A percentile compares a stretch with the other conserved stretches of the same genome.
These are phyloP conservation scores for Epinotia bilunana DNA, from an alignment of 2,888 invertebrate genomes.

Conservation along the genomic window DNA sequence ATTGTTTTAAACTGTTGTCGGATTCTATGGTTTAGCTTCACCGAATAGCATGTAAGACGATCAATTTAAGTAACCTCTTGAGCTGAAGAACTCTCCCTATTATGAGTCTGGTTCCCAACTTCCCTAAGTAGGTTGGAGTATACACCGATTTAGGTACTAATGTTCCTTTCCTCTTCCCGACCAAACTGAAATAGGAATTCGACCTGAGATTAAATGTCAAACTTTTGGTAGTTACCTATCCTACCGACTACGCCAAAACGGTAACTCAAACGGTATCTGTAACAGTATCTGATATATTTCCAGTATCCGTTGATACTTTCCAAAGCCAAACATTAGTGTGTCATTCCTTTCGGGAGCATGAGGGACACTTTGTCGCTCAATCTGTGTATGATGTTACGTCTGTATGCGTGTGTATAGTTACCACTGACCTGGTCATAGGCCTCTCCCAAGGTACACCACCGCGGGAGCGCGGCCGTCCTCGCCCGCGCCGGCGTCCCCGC, in stretches of 20 bases:
- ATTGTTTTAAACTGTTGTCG: neutral
- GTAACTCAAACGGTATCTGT: neutral
- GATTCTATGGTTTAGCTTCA: neutral
- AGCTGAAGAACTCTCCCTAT: neutral
- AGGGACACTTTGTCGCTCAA: neutral
- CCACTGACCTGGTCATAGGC: constrained; percentile 43
- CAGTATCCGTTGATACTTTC: neutral
- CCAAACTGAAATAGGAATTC: neutral
- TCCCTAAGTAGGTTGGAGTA: neutral
- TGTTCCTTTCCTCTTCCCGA: constrained; percentile 15
- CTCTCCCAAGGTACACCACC: constrained; percentile 46
- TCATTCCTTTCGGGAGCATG: constrained; percentile 11
- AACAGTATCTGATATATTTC: neutral
- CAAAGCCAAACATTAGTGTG: neutral
- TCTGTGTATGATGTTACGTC: neutral
- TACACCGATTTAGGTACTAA: neutral
- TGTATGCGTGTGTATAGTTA: constrained; percentile 19
- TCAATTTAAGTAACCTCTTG: constrained; percentile 5
- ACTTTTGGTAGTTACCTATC: neutral
- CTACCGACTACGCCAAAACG: neutral
- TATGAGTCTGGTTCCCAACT: neutral
- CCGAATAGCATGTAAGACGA: neutral
- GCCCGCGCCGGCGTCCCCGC: constrained; percentile 36
- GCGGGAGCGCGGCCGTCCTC: constrained; percentile 40
- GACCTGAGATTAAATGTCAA: neutral